Percentiles rank a stretch among this genome's conserved stretches.
These are phyloP conservation scores for Muscidifurax raptorellus DNA, from an alignment of 1,140 invertebrate species.

Conservation along the genomic window DNA sequence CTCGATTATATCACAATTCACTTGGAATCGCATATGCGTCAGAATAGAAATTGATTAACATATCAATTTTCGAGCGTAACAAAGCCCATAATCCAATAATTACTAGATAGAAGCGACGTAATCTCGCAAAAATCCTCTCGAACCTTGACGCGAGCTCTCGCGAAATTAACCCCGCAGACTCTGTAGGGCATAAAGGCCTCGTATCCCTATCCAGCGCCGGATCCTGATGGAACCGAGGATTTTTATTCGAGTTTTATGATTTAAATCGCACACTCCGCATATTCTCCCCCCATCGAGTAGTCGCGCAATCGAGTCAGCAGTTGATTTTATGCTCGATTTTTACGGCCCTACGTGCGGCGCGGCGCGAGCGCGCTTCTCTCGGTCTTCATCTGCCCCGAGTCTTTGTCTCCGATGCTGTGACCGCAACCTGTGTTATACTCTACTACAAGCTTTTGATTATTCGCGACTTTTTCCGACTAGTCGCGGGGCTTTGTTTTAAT, in stretches of 20 bases:
- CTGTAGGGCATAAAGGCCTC: not conserved
- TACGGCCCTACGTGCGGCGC: constrained; percentile 66
- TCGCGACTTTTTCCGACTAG: not conserved
- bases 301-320: constrained; percentile 70
- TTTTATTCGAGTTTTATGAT: constrained; percentile 73
- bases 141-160: not conserved
- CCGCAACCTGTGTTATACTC: not conserved
- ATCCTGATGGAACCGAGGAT: constrained; percentile 26
- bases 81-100: too few relatives aligned
- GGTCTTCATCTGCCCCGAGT: not conserved
- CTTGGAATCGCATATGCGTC: too few relatives aligned
- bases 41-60: too few relatives aligned
- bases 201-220: too few relatives aligned
- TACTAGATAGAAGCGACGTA: too few relatives aligned
- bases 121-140: too few relatives aligned
- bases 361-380: too few relatives aligned
- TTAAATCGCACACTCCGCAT: constrained; percentile 70
- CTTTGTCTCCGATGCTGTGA: not conserved
- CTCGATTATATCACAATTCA: too few relatives aligned
- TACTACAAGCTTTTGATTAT: too few relatives aligned
- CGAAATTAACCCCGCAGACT: not conserved
- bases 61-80: too few relatives aligned
- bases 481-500: not conserved
- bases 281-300: constrained; percentile 57
- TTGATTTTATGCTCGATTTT: constrained; percentile 73